phyloP scores from a whole-genome alignment of 2,797 vertebrate genomes.

The Parauchenoglanis punctatus region DNA sequence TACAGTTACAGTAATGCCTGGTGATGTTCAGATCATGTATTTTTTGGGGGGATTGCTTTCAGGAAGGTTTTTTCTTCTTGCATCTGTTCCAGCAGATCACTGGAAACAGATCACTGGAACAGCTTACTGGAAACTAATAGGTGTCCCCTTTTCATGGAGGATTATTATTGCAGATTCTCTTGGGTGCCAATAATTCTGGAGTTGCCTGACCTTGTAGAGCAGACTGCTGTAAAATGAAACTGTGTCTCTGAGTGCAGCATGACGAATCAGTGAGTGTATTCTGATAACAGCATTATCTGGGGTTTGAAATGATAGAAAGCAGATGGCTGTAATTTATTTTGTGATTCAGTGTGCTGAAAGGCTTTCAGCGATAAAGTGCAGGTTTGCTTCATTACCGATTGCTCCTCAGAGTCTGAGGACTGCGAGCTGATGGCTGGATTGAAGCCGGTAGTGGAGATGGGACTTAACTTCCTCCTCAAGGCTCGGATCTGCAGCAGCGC shows the following conservation, averaged over 20 bases:
- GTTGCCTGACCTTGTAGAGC: neutral
- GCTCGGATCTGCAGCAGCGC: conserved; percentile 97
- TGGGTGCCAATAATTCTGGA: neutral
- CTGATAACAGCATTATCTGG: neutral
- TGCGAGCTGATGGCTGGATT: conserved; percentile 94
- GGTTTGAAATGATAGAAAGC: neutral
- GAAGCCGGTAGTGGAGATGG: conserved; percentile 86
- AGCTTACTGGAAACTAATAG: neutral
- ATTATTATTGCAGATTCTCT: neutral
- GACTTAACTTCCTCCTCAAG: conserved; percentile 94
- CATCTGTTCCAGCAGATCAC: neutral
- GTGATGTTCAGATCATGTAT: neutral
- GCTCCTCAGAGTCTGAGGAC: conserved; percentile 94
- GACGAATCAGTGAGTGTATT: neutral
- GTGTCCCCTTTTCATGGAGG: neutral
- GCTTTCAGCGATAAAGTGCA: neutral
- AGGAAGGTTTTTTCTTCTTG: neutral
- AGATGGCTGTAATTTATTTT: neutral
- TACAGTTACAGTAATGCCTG: neutral
- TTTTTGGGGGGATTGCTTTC: neutral
- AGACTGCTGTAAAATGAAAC: neutral
- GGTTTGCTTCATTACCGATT: conserved; percentile 77
- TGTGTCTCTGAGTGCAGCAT: neutral
- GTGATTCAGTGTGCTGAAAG: neutral
- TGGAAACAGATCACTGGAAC: no score